Percentiles rank a stretch among this genome's conserved stretches.
Conservation (phyloP, 2,888 invertebrate genomes). For the Flabesymbios commensalis region DNA sequence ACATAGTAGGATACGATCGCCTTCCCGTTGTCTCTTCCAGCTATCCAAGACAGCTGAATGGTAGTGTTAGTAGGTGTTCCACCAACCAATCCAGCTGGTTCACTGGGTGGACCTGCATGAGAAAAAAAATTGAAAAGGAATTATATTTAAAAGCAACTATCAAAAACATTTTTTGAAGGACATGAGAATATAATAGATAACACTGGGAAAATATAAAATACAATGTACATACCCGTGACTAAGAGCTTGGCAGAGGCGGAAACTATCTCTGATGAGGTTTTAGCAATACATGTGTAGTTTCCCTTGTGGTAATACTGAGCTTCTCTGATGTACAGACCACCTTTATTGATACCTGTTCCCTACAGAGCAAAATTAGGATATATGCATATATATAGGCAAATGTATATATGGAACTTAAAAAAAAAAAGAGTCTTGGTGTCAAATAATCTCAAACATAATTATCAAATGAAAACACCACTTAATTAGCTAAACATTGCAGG, state of each 20-base stretch:
- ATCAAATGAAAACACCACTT: too few species aligned
- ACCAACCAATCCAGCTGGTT: slow-evolving; percentile 43
- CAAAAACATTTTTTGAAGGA: too few species aligned
- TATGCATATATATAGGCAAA: too few species aligned
- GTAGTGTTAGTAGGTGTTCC: slow-evolving; percentile 23
- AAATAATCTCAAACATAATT: too few species aligned
- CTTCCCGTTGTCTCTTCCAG: slow-evolving; percentile 39
- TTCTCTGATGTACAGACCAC: slow-evolving; percentile 68
- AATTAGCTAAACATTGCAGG: too few species aligned
- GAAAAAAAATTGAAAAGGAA: too few species aligned
- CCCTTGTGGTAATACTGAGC: slow-evolving; percentile 85
- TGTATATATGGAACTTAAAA: too few species aligned
- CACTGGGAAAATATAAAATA: too few species aligned
- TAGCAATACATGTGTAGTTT: slow-evolving; percentile 87
- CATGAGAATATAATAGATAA: too few species aligned
- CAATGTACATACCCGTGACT: background rate
- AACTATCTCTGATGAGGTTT: slow-evolving; percentile 54
- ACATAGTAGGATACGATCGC: slow-evolving; percentile 42
- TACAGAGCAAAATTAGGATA: slow-evolving; percentile 28
- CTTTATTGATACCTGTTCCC: slow-evolving; percentile 42
- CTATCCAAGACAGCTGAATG: slow-evolving; percentile 43
- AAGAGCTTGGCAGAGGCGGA: background rate
- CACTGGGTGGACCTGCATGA: slow-evolving; percentile 46
- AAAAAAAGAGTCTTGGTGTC: too few species aligned
- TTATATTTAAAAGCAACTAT: too few species aligned